These are phyloP conservation scores for Pao palembangensis DNA, from an alignment of 2,113 vertebrate species.

Conservation along the genomic window DNA sequence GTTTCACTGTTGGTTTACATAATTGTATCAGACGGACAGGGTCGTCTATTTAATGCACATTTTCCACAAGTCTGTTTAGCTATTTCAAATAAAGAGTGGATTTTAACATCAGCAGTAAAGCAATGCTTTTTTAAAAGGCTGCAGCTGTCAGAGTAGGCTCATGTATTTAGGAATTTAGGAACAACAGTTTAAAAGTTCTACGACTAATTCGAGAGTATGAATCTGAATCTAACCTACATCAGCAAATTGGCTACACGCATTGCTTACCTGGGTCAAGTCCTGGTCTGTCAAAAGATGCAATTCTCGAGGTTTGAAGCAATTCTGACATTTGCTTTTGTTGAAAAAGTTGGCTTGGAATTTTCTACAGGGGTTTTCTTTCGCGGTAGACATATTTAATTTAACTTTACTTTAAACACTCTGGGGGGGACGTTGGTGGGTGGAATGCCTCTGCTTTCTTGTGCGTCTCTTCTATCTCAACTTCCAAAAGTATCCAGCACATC, in stretches of 20 bases:
- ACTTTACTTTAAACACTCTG: background rate
- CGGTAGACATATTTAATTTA: conserved; percentile 65
- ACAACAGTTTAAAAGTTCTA: background rate
- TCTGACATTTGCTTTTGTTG: conserved; percentile 85
- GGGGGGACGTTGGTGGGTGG: background rate
- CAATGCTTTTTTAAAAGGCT: background rate
- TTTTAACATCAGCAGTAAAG: background rate
- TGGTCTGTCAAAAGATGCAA: conserved; percentile 80
- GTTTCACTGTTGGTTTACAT: background rate
- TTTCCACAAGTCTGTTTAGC: background rate
- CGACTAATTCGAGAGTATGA: no score
- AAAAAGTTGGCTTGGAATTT: conserved; percentile 85
- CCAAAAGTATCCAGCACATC: conserved; percentile 31
- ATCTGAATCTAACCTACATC: background rate
- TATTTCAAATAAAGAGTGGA: background rate
- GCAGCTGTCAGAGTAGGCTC: background rate
- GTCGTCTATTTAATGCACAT: background rate
- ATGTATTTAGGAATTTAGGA: background rate
- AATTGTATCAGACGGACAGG: background rate
- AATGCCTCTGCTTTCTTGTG: conserved; percentile 36
- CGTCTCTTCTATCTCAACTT: conserved; percentile 51
- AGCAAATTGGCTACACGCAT: background rate
- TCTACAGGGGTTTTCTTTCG: conserved; percentile 78
- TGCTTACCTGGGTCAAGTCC: conserved; percentile 77
- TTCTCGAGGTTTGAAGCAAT: conserved; percentile 82